These are phyloP conservation scores for Tetrax tetrax DNA, from an alignment of 2,113 vertebrate species.

Conservation along the genomic window DNA sequence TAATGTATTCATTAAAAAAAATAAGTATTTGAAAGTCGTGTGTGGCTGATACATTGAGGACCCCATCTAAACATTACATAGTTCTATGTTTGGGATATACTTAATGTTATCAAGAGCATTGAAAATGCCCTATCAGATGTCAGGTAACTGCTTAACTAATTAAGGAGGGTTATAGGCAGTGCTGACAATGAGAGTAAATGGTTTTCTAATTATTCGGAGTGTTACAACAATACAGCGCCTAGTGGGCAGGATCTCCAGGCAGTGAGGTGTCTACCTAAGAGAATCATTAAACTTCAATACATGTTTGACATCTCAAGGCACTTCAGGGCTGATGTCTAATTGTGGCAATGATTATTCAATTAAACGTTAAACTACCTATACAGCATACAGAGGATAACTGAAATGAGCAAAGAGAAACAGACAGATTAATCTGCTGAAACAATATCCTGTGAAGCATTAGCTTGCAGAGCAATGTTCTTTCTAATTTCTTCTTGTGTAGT, in stretches of 20 bases:
- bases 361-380: not conserved
- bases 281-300: not conserved
- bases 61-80: too few relatives aligned
- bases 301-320: not conserved
- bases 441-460: not conserved
- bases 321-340: not conserved
- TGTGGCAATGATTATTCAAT: not conserved
- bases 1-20: not conserved
- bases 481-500: not conserved
- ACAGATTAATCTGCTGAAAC: conserved; percentile 16
- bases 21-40: not conserved
- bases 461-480: not conserved
- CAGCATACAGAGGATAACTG: not conserved
- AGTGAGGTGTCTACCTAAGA: not conserved
- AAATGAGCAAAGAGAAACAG: not conserved
- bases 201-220: not conserved
- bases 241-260: not conserved
- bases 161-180: not conserved
- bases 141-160: not conserved
- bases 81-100: not conserved
- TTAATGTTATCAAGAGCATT: not conserved
- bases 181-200: not conserved
- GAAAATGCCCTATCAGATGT: not conserved
- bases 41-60: not conserved
- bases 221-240: not conserved